phyloP scores from a whole-genome alignment of 2,797 vertebrate genomes.

The Molossus molossus region DNA sequence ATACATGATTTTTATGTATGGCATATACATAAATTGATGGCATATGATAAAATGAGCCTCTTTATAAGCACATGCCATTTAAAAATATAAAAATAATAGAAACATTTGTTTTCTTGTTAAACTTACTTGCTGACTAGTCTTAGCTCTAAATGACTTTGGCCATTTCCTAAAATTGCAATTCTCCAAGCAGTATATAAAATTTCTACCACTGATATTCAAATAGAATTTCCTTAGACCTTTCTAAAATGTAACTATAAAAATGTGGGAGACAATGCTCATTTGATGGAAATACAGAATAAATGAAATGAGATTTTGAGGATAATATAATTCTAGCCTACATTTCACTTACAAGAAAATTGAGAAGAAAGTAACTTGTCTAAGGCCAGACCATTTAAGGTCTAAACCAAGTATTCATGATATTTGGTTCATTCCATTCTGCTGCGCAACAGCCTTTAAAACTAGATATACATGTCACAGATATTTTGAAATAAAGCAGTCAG shows the following conservation, averaged over 20 bases:
- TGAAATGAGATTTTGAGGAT: not conserved
- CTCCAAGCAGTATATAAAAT: not conserved
- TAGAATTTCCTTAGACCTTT: not conserved
- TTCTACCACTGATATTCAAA: not conserved
- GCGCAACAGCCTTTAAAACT: not conserved
- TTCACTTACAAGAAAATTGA: constrained; percentile 42
- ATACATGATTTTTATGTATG: not conserved
- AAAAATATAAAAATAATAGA: constrained; percentile 40
- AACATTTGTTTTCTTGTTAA: constrained; percentile 60
- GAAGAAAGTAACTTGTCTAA: not conserved
- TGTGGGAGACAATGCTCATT: not conserved
- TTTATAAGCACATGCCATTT: not conserved
- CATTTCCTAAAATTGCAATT: constrained; percentile 43
- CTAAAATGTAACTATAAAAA: constrained; percentile 26
- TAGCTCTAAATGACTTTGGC: constrained; percentile 28
- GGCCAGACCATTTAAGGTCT: not conserved
- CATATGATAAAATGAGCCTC: not conserved
- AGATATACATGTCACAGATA: not conserved
- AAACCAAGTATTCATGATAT: not conserved
- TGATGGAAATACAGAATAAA: not conserved
- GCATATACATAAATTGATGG: not conserved
- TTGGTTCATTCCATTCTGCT: not conserved
- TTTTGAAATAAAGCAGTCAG: constrained; percentile 5
- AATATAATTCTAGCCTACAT: constrained; percentile 14
- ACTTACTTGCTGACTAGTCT: not conserved